Percentiles rank a stretch among this genome's conserved stretches.
Evolutionary conservation across 2,113 vertebrate genomes (phyloP).

Genomic region (Nestor notabilis): DNA sequence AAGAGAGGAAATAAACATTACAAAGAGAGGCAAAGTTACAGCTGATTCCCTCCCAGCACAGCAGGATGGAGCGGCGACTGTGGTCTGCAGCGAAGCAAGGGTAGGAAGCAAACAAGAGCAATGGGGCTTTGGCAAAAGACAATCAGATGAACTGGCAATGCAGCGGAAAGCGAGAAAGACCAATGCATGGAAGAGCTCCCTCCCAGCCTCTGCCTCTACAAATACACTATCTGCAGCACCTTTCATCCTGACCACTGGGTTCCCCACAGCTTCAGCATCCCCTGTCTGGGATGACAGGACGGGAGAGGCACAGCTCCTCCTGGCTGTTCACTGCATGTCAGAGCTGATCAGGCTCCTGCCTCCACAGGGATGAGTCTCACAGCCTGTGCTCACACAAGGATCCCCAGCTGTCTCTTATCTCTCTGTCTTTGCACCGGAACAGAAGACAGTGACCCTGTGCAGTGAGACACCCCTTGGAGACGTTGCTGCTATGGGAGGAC

Average conservation of each 20-base stretch:
- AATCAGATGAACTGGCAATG: slow-evolving; percentile 18
- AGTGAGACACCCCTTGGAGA: neutral
- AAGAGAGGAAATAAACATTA: slow-evolving; percentile 61
- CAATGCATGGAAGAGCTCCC: slow-evolving; percentile 36
- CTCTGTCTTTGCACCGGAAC: neutral
- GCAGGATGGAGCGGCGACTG: slow-evolving; percentile 1
- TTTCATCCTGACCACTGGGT: neutral
- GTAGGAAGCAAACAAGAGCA: neutral
- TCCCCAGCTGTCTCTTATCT: neutral
- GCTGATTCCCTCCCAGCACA: slow-evolving; percentile 53
- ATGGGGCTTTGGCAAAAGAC: slow-evolving; percentile 36
- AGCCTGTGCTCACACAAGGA: neutral
- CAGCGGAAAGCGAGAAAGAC: neutral
- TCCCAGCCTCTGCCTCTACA: neutral
- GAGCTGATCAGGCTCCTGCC: neutral
- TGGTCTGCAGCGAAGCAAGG: slow-evolving; percentile 25
- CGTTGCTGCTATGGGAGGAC: neutral
- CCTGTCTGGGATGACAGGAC: fast-evolving
- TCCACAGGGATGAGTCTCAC: neutral
- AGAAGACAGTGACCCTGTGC: neutral
- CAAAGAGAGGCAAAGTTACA: slow-evolving; percentile 12
- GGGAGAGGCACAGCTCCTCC: neutral
- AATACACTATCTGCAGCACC: neutral
- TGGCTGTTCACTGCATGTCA: fast-evolving
- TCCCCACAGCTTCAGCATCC: neutral